Percentiles rank a stretch among this genome's conserved stretches.
Evolutionary conservation across 2,888 invertebrate genomes (phyloP).

Genomic region (Apodemia hepburni): DNA sequence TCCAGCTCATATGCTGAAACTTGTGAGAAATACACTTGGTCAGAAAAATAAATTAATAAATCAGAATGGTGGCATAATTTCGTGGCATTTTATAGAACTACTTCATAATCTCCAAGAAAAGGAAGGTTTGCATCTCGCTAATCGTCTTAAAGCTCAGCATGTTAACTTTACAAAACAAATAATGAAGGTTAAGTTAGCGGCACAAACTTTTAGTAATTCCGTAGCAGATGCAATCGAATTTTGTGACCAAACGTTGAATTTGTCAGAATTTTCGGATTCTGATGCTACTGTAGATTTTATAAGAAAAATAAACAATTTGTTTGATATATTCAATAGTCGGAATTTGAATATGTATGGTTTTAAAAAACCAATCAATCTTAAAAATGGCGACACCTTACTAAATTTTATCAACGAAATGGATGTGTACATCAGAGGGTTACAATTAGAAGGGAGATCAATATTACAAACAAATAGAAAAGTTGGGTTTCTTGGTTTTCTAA

Average conservation of each 20-base stretch:
- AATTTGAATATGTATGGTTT: background rate
- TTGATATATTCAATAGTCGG: background rate
- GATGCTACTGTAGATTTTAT: slow-evolving; percentile 7
- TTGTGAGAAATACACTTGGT: slow-evolving; percentile 4
- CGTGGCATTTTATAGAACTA: slow-evolving; percentile 6
- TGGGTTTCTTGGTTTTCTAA: slow-evolving; percentile 2
- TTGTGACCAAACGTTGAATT: slow-evolving; percentile 1
- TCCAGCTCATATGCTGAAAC: background rate
- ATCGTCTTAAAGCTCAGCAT: slow-evolving; percentile 20
- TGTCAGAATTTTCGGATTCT: slow-evolving; percentile 5
- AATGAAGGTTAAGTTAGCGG: slow-evolving; percentile 24
- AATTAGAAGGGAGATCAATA: background rate
- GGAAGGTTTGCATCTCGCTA: slow-evolving; percentile 19
- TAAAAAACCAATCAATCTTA: slow-evolving; percentile 1
- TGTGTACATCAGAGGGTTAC: background rate
- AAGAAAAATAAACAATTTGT: background rate
- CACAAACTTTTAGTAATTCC: background rate
- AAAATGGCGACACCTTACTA: too few species aligned
- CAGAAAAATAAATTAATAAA: slow-evolving; percentile 7
- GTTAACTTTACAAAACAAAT: slow-evolving; percentile 23
- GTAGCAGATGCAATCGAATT: slow-evolving; percentile 8
- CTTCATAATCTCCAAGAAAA: slow-evolving; percentile 10
- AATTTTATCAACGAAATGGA: background rate
- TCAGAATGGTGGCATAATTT: slow-evolving; percentile 1
- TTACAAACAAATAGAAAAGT: background rate